These are phyloP conservation scores for Nebria salina DNA, from an alignment of 2,888 invertebrate species.

Conservation along the genomic window DNA sequence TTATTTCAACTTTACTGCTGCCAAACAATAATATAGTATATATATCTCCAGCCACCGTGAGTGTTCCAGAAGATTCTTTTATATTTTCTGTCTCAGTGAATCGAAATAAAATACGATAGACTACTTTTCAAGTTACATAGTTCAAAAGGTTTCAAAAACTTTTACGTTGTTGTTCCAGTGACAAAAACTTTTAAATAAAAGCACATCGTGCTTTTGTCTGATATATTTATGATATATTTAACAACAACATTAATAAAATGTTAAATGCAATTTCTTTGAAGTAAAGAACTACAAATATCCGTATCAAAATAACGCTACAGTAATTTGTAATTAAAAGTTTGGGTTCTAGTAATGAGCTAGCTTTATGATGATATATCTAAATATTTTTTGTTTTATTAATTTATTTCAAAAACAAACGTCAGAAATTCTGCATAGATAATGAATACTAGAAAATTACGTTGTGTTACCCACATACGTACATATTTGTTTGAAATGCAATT, in stretches of 20 bases:
- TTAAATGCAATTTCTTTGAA: background rate
- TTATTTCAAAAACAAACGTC: background rate
- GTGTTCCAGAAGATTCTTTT: background rate
- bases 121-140: background rate
- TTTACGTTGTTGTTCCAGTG: background rate
- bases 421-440: background rate
- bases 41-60: background rate
- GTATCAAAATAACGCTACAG: background rate
- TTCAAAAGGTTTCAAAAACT: background rate
- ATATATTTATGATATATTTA: too few species aligned
- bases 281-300: background rate
- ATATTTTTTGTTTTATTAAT: background rate
- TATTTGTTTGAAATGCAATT: too few species aligned
- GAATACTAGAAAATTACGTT: background rate
- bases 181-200: background rate
- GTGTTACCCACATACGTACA: too few species aligned
- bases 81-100: background rate
- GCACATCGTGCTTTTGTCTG: too few species aligned
- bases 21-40: background rate
- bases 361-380: background rate
- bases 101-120: background rate
- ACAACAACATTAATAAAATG: too few species aligned
- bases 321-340: conserved; percentile 1
- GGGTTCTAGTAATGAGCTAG: background rate
- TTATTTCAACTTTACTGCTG: background rate